A percentile compares a stretch with the other conserved stretches of the same genome.
phyloP scores from a whole-genome alignment of 2,797 vertebrate species.

The Oryzias dopingdopingensis region DNA sequence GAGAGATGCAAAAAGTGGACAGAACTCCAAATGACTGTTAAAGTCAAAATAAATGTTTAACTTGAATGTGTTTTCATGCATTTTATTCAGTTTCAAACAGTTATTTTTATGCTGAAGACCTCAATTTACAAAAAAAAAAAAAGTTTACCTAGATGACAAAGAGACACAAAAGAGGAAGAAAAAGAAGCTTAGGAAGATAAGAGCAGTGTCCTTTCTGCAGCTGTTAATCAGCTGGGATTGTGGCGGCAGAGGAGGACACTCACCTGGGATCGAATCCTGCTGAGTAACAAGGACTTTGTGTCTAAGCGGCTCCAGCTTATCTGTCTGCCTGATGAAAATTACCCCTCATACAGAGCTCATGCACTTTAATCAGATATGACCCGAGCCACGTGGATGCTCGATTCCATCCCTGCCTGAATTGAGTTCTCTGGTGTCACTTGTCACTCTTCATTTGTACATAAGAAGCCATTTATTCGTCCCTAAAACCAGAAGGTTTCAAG shows the following conservation, averaged over 20 bases:
- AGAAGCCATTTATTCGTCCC: conserved; percentile 41
- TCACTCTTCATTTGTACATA: conserved; percentile 23
- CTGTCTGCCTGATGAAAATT: conserved; percentile 63
- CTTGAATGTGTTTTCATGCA: neutral
- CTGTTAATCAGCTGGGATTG: conserved; percentile 63
- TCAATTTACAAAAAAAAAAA: neutral
- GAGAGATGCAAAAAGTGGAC: no score
- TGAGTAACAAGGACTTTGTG: conserved; percentile 57
- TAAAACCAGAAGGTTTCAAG: conserved; percentile 42
- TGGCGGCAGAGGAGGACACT: conserved; percentile 35
- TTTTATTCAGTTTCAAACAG: neutral
- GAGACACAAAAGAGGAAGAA: neutral
- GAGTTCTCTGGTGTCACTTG: conserved; percentile 38
- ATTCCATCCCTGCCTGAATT: conserved; percentile 40
- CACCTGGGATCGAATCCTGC: conserved; percentile 37
- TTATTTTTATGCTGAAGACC: neutral
- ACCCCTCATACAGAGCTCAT: conserved; percentile 49
- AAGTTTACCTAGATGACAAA: neutral
- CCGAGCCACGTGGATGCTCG: conserved; percentile 48
- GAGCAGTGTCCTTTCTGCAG: conserved; percentile 36
- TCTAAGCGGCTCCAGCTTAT: conserved; percentile 52
- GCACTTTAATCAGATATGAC: conserved; percentile 66
- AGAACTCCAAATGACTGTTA: no score
- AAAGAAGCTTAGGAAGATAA: neutral
- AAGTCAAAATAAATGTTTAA: no score